Conservation (phyloP, 2,888 invertebrate genomes). For the Arrhopalites spinosus region DNA sequence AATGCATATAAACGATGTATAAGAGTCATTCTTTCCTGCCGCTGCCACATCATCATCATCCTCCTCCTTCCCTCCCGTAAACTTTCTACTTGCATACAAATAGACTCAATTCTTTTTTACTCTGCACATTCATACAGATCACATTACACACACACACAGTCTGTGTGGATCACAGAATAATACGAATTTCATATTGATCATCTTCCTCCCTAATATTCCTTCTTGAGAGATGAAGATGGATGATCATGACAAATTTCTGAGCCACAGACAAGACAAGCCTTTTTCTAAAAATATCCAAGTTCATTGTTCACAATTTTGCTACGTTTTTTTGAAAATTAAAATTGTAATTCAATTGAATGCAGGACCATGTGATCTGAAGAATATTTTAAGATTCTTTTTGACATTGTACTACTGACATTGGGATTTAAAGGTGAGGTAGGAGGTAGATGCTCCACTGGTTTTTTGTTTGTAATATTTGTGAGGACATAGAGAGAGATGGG, state of each 20-base stretch:
- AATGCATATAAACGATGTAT: neutral
- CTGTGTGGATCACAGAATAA: neutral
- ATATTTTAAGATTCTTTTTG: too few relatives aligned
- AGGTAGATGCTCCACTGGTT: too few relatives aligned
- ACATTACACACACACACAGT: neutral
- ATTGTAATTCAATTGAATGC: too few relatives aligned
- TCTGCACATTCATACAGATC: neutral
- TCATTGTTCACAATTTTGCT: too few relatives aligned
- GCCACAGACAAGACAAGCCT: too few relatives aligned
- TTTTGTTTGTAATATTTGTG: neutral
- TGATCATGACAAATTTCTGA: too few relatives aligned
- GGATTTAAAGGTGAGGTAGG: too few relatives aligned
- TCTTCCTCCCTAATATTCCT: neutral
- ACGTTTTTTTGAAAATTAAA: too few relatives aligned
- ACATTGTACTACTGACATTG: too few relatives aligned
- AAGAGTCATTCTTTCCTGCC: neutral
- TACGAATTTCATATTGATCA: neutral
- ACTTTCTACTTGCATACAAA: constrained; percentile 12
- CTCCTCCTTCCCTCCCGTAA: neutral
- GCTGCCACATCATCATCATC: neutral
- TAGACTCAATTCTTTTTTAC: neutral
- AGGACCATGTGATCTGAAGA: too few relatives aligned
- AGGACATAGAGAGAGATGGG: neutral
- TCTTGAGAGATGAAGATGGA: too few relatives aligned
- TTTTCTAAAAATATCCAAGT: too few relatives aligned